Evolutionary conservation across 64 coral and sea anemone genomes (phyloP).

Genomic region (Porites lutea): DNA sequence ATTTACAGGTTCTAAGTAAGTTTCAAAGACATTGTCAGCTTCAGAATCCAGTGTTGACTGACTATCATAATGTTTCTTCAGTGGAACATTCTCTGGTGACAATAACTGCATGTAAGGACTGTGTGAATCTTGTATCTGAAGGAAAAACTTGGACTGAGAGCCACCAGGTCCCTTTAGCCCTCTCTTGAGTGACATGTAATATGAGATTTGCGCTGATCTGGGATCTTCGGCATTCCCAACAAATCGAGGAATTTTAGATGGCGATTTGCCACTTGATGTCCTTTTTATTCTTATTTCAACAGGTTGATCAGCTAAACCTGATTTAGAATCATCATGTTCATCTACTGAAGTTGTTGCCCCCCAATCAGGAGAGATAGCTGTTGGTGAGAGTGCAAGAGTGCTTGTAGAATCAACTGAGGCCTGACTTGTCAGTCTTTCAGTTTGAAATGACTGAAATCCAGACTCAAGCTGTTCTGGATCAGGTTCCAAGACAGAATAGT

Average conservation of each 20-base stretch:
- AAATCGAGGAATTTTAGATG: slow-evolving; percentile 93
- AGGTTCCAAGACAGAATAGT: slow-evolving; percentile 58
- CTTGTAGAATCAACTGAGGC: neutral
- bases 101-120: slow-evolving; percentile 85
- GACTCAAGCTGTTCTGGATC: slow-evolving; percentile 24
- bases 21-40: slow-evolving; percentile 50
- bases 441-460: slow-evolving; percentile 26
- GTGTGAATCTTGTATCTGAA: slow-evolving; percentile 84
- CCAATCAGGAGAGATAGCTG: slow-evolving; percentile 18
- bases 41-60: slow-evolving; percentile 74
- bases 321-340: slow-evolving; percentile 45
- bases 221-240: slow-evolving; percentile 66
- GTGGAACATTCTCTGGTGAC: slow-evolving; percentile 32
- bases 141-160: slow-evolving; percentile 86
- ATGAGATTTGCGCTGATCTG: slow-evolving; percentile 75
- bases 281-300: slow-evolving; percentile 87
- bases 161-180: slow-evolving; percentile 47
- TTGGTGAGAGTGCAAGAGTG: neutral
- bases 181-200: slow-evolving; percentile 95
- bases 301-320: slow-evolving; percentile 67
- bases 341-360: neutral
- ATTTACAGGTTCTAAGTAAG: slow-evolving; percentile 35
- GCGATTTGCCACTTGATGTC: slow-evolving; percentile 91
- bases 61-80: slow-evolving; percentile 60
- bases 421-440: neutral